Base-by-base conservation (phyloP, 2,888 invertebrate genomes). In the Spatulosminthurus flaviceps region DNA sequence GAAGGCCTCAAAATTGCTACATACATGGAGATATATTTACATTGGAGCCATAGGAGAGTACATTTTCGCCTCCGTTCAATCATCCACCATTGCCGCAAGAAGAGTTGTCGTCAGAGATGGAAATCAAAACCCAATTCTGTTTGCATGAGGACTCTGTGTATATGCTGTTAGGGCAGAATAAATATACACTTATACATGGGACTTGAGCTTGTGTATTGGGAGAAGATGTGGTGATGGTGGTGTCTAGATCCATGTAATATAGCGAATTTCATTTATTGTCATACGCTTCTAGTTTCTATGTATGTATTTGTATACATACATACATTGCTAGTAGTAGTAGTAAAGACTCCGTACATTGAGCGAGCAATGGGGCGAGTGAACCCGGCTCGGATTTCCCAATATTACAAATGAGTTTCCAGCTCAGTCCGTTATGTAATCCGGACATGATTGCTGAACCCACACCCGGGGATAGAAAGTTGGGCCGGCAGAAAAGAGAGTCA, bases 371-470 rank as follows among this genome's bases (percentile, higher is more conserved):
- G 16, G n/a, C 19, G 71, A 42, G 71, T n/a, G 24, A 42, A 72
- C 51, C 72, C 51, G 28, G 51, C 51, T 72, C 72, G 51, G 51
- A 72, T 72, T 72, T 72, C 72, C 72, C 72, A 26, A 72, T 67
- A 67, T 29, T 28, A 67, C 67, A 67, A 67, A 67, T 67, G 67
- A 67, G 28, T 29, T 67, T 26, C 11, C 9, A 67, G 67, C 67
- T 70, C 26, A 9, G 29, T 28, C 16, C n/a, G 51, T 51, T n/a
- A 16, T 51, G 4, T 51, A 19, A 51, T 19, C n/a, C 51, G 51
- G n/a, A 4, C 51, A 34, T 34, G 34, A 34, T 34, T 51, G 5
- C 51, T 2, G n/a, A 51, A 51, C n/a, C 2, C 51, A 4, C 7
- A 19, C 7, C 51, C 51, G 51, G 51, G 51, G 16, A 11, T 51